Base-by-base conservation (phyloP, 2,888 invertebrate species). In the Spilarctia lutea region DNA sequence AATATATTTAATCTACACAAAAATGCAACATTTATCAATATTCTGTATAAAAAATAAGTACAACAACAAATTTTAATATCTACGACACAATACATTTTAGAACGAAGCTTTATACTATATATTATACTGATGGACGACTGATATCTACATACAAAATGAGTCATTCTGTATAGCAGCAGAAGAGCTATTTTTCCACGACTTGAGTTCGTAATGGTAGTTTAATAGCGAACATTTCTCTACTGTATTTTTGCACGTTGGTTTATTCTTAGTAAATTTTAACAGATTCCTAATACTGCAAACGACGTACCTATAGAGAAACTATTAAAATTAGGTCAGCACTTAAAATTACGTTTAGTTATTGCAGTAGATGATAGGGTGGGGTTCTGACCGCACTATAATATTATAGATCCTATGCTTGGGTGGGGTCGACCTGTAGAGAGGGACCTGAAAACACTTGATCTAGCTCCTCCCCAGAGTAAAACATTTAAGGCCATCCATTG, bases 11-110 rank as follows among this genome's bases (percentile, higher is more conserved):
- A 90, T 91, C 93, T 94, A 94, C 93, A 87, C 89, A 92, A 92
- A 93, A 93, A 91, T 93, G 94, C 94, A 95, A 95, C 94, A 89
- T 94, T 93, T 88, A 92, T 92, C 91, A 94, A 94, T 94, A 95
- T 89, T 86, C 86, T 88, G 91, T 94, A 94, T 94, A 94, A 94
- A 93, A 93, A 95, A 94, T 94, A 94, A 95, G 88, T 92, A 92
- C 88, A 93, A 94, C 91, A 94, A 94, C 93, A 89, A 91, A 94
- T 92, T 89, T 87, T 90, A 92, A 87, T 63, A 89, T 91, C 92
- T 92, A 92, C 88, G 87, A 88, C 89, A 90, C 90, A 87, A 90
- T 83, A 85, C 88, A 88, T 90, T 85, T 83, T 82, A 86, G 85
- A 88, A 89, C 84, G 83, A 92, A 93, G 92, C 93, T 78, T 81